Percentiles rank a stretch among this genome's conserved stretches.
These are phyloP conservation scores for Chrosomus eos DNA, from an alignment of 2,797 vertebrate genomes.

Conservation along the genomic window DNA sequence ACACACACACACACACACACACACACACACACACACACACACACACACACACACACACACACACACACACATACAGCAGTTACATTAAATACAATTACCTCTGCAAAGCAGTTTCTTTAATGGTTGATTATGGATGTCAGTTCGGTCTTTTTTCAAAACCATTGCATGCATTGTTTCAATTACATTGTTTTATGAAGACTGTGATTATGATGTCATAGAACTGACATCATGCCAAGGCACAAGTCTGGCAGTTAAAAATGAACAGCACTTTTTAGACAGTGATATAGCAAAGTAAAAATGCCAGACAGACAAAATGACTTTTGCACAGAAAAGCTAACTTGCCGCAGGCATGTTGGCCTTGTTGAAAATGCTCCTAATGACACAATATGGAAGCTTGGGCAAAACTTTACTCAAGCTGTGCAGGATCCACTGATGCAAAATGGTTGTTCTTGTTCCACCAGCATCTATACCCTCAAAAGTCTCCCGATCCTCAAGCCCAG, in stretches of 20 bases:
- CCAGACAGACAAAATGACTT: slow-evolving; percentile 41
- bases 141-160: neutral
- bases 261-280: slow-evolving; percentile 6
- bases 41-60: too few species aligned
- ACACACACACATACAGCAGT: too few species aligned
- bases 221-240: slow-evolving; percentile 17
- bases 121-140: neutral
- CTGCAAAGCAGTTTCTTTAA: neutral
- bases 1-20: too few species aligned
- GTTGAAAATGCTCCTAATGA: slow-evolving; percentile 53
- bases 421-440: slow-evolving; percentile 39
- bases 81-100: neutral
- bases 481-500: slow-evolving; percentile 67
- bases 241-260: slow-evolving; percentile 17
- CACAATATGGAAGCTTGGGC: slow-evolving; percentile 47
- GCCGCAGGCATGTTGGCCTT: slow-evolving; percentile 51
- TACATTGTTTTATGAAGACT: slow-evolving; percentile 36
- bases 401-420: slow-evolving; percentile 66
- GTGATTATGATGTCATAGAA: slow-evolving; percentile 33
- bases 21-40: too few species aligned
- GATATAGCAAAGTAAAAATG: slow-evolving; percentile 24
- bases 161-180: slow-evolving; percentile 15
- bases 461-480: slow-evolving; percentile 64
- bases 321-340: slow-evolving; percentile 14
- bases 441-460: slow-evolving; percentile 65